A percentile compares a stretch with the other conserved stretches of the same genome.
phyloP scores from a whole-genome alignment of 2,797 vertebrate species.

The Silurus lanzhouensis region DNA sequence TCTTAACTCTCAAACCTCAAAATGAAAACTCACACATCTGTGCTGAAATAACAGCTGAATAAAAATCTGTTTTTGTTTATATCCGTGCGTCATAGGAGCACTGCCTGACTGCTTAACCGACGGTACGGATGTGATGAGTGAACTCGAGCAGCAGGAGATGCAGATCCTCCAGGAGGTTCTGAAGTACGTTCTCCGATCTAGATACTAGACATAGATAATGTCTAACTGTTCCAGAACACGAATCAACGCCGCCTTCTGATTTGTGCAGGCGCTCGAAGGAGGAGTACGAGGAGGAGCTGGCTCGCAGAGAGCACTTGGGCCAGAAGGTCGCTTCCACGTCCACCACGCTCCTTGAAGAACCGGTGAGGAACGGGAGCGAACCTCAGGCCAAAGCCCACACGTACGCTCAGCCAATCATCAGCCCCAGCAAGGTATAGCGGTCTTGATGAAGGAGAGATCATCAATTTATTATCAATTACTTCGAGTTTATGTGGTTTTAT shows the following conservation, averaged over 20 bases:
- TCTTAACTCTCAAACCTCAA: too few species aligned
- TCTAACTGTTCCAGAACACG: background rate
- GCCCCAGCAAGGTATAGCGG: conserved; percentile 57
- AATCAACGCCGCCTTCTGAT: background rate
- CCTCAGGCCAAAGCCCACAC: conserved; percentile 42
- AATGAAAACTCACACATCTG: background rate
- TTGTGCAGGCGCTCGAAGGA: conserved; percentile 88
- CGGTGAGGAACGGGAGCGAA: conserved; percentile 45
- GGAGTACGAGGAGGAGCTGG: conserved; percentile 89
- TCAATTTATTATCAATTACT: background rate
- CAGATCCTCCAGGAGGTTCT: conserved; percentile 93
- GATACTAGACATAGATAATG: too few species aligned
- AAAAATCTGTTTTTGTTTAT: too few species aligned
- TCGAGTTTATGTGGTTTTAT: background rate
- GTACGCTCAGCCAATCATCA: conserved; percentile 47
- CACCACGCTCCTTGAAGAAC: conserved; percentile 62
- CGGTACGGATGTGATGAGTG: conserved; percentile 87
- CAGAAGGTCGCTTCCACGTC: conserved; percentile 68
- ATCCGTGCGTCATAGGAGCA: conserved; percentile 72
- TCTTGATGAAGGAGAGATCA: background rate
- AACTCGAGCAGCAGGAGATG: conserved; percentile 93
- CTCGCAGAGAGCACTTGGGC: conserved; percentile 64
- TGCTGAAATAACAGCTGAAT: too few species aligned
- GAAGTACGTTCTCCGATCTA: conserved; percentile 72
- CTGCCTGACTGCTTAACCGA: conserved; percentile 94